Base-by-base conservation (phyloP, 2,113 vertebrate genomes). In the Caracal caracal region DNA sequence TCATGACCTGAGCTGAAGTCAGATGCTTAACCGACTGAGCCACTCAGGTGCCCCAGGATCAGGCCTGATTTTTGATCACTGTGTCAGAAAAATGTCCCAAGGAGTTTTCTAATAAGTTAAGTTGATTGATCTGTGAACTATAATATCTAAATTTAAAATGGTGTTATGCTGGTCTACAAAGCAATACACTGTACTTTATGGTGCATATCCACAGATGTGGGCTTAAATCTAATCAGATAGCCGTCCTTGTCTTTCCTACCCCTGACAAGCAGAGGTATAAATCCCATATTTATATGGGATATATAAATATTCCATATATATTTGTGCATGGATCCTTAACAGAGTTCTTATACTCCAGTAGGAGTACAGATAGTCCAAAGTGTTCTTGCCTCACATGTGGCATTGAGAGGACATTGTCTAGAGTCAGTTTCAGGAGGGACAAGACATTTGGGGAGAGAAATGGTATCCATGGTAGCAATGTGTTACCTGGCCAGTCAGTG, bases 31-130 rank as follows among this genome's bases (percentile, higher is more conserved):
- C 22, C 12, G 3, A 73, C 71, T 43, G 37, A 73, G 71, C 37
- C 71, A 73, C 24, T 24, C 71, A 43, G 71, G 37, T 8, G 5
- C 40, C 22, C 71, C 71, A 59, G 56, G 6, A 9, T 73, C 22
- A 43, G 37, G 37, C 37, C 40, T 73, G 40, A 47, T 76, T 80
- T 94, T 88, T 71, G 8, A 89, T n/a, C 49, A 40, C 12, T 63
- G 26, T 84, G 49, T 93, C 33, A 93, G 63, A 75, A 92, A 75
- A 83, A 59, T 84, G 33, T 80, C 88, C 11, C 22, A 80, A 80
- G 35, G 61, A 68, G 6, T 66, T 96, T 33, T 16, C 68, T 90
- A 56, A 15, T 88, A 73, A 61, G 16, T 92, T 94, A 94, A 92
- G 9, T 91, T 93, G 30, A 11, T 70, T 76, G 79, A 75, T 47